Conservation (phyloP, 2,888 invertebrate genomes). For the Eurois occulta region DNA sequence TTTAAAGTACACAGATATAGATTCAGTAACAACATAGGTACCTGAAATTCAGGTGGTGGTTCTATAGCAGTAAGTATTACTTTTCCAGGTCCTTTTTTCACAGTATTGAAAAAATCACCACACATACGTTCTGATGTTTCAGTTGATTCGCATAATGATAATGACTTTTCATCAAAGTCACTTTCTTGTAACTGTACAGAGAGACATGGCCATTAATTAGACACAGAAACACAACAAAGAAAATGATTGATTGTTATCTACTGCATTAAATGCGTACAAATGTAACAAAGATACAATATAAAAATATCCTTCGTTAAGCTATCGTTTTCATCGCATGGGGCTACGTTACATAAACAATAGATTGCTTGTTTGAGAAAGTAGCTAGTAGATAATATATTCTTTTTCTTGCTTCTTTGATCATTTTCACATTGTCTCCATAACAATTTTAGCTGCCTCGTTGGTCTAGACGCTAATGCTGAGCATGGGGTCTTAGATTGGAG, state of each 20-base stretch:
- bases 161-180: conserved; percentile 94
- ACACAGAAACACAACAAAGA: not conserved
- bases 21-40: conserved; percentile 63
- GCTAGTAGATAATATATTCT: not conserved
- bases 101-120: conserved; percentile 95
- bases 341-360: not conserved
- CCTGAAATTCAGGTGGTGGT: conserved; percentile 96
- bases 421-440: not conserved
- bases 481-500: not conserved
- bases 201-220: conserved; percentile 6
- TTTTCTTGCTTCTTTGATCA: not conserved
- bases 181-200: conserved; percentile 93
- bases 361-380: not conserved
- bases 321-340: not conserved
- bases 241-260: not conserved
- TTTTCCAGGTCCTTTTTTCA: conserved; percentile 94
- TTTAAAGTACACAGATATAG: not conserved
- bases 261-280: not conserved
- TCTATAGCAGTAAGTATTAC: conserved; percentile 93
- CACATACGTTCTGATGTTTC: conserved; percentile 95
- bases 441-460: not conserved
- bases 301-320: conserved; percentile 20
- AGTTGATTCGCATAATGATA: conserved; percentile 94
- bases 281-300: not conserved
- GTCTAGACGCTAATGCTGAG: not conserved